phyloP scores from a whole-genome alignment of 2,113 vertebrate genomes.

The Dicrurus megarhynchus region DNA sequence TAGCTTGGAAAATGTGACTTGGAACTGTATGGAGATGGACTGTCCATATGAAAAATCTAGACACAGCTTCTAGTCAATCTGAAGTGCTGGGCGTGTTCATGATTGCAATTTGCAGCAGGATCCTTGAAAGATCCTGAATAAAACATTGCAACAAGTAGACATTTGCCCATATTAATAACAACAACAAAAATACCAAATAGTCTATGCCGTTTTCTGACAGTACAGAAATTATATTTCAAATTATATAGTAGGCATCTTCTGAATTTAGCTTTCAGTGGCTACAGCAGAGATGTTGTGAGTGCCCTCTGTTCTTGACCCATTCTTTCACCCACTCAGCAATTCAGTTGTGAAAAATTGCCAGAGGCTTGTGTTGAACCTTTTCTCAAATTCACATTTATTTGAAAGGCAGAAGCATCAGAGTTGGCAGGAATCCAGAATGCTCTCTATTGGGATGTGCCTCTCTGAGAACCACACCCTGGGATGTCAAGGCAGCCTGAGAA shows the following conservation, averaged over 20 bases:
- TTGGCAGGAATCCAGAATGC: neutral
- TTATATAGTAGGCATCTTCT: neutral
- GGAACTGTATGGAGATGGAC: neutral
- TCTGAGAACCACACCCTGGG: neutral
- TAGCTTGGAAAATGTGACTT: neutral
- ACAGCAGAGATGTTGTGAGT: neutral
- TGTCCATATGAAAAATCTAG: neutral
- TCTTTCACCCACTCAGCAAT: constrained; percentile 1
- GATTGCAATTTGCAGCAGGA: neutral
- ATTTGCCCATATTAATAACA: neutral
- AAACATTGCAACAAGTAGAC: neutral
- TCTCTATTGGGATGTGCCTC: neutral
- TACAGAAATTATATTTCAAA: neutral
- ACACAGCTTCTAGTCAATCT: neutral
- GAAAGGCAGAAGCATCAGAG: neutral
- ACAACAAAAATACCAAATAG: neutral
- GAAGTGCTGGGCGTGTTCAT: neutral
- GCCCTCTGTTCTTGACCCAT: neutral
- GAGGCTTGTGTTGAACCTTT: neutral
- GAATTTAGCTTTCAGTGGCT: neutral
- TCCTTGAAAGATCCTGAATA: neutral
- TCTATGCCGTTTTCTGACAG: neutral
- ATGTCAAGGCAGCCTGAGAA: neutral
- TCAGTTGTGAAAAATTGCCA: neutral
- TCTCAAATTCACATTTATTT: constrained; percentile 16